A percentile compares a stretch with the other conserved stretches of the same genome.
Evolutionary conservation across 35 echinoderm and acorn worm species (phyloP).

Genomic region (Anneissia japonica): DNA sequence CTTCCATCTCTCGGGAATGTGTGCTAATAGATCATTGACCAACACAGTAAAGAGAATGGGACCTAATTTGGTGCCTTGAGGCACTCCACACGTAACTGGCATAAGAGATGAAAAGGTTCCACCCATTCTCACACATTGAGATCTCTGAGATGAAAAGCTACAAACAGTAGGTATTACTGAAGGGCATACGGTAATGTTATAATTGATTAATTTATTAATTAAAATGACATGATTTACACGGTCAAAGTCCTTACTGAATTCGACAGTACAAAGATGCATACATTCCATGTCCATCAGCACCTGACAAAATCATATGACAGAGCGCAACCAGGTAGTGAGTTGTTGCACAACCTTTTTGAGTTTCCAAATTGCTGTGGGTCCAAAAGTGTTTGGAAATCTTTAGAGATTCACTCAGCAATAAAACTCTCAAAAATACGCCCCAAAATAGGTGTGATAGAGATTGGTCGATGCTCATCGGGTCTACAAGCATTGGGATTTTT

Average conservation of each 20-base stretch:
- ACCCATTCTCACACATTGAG: background rate
- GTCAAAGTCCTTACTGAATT: slow-evolving; percentile 30
- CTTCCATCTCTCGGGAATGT: slow-evolving; percentile 16
- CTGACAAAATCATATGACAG: background rate
- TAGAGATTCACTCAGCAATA: slow-evolving; percentile 23
- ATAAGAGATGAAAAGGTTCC: background rate
- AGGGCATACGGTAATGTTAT: too few species aligned
- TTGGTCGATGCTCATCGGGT: background rate
- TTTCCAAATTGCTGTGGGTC: slow-evolving; percentile 34
- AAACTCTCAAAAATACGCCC: slow-evolving; percentile 7
- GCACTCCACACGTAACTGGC: slow-evolving; percentile 1
- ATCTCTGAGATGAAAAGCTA: slow-evolving; percentile 6
- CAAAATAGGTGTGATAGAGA: slow-evolving; percentile 27
- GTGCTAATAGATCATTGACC: background rate
- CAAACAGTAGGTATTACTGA: slow-evolving; percentile 30
- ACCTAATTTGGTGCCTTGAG: background rate
- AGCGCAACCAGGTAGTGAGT: slow-evolving; percentile 33
- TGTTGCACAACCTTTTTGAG: slow-evolving; percentile 1
- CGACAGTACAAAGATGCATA: slow-evolving; percentile 1
- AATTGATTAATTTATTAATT: too few species aligned
- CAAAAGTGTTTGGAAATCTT: slow-evolving; percentile 1
- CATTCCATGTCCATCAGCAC: slow-evolving; percentile 10
- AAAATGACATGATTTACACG: slow-evolving; percentile 21
- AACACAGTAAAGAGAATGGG: background rate
- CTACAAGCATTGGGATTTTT: background rate